These are phyloP conservation scores for Apamea monoglypha DNA, from an alignment of 2,888 invertebrate genomes.

Conservation along the genomic window DNA sequence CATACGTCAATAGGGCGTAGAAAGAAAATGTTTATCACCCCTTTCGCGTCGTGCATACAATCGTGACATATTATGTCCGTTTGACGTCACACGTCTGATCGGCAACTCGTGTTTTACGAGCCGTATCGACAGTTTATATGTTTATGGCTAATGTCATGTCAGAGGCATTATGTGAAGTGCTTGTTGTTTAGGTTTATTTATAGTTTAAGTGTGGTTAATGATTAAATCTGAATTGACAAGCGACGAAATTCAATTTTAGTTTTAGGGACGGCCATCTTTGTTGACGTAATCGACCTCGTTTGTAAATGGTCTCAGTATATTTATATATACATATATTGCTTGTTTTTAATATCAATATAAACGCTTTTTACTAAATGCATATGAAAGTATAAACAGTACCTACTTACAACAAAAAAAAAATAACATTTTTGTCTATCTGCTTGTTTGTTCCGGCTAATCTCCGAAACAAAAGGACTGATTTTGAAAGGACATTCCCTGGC, in stretches of 20 bases:
- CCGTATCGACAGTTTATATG: constrained; percentile 50
- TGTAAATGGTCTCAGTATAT: constrained; percentile 1
- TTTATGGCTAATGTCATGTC: constrained; percentile 51
- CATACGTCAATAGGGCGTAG: constrained; percentile 56
- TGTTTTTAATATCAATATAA: neutral
- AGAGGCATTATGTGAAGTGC: constrained; percentile 30
- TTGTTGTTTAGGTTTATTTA: constrained; percentile 20
- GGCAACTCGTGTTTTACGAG: constrained; percentile 59
- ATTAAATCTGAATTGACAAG: constrained; percentile 13
- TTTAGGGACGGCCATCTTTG: neutral
- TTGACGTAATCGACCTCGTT: neutral
- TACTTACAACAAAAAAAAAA: too few species aligned
- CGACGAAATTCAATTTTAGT: constrained; percentile 4
- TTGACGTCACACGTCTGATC: constrained; percentile 51
- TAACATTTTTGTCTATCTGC: too few species aligned
- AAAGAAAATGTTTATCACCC: constrained; percentile 58
- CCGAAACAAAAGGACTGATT: too few species aligned
- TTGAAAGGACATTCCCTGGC: too few species aligned
- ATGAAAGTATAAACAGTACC: too few species aligned
- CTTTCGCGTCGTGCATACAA: constrained; percentile 43
- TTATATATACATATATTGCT: neutral
- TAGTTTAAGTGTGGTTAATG: constrained; percentile 15
- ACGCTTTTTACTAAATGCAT: too few species aligned
- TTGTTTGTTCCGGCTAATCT: too few species aligned
- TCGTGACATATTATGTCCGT: constrained; percentile 15